Conservation (phyloP, 2,888 invertebrate species). For the Orthosia cruda region DNA sequence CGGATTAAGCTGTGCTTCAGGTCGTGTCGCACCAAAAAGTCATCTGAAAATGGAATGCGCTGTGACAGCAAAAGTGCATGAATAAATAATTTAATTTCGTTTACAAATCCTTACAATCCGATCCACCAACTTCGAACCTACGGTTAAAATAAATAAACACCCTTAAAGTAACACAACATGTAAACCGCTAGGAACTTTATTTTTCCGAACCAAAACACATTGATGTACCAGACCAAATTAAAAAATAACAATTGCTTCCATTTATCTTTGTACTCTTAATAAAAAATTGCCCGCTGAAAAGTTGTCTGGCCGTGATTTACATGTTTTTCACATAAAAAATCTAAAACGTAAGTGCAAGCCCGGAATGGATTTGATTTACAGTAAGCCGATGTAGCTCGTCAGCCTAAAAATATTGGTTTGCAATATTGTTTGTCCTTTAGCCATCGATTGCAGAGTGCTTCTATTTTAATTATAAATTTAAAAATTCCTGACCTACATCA, state of each 20-base stretch:
- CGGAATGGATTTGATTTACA: conserved; percentile 48
- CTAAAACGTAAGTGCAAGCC: conserved; percentile 24
- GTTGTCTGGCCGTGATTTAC: conserved; percentile 10
- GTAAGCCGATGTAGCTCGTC: conserved; percentile 14
- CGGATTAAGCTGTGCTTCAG: not conserved
- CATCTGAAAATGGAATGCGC: not conserved
- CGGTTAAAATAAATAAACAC: conserved; percentile 4
- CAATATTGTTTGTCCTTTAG: conserved; percentile 15
- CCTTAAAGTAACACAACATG: not conserved
- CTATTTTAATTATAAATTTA: not conserved
- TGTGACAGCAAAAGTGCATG: not conserved
- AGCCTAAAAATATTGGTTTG: conserved; percentile 33
- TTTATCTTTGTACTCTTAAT: conserved; percentile 17
- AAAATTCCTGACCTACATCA: not conserved
- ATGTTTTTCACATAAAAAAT: conserved; percentile 28
- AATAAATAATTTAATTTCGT: not conserved
- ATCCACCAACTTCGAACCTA: not conserved
- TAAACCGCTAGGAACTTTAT: conserved; percentile 12
- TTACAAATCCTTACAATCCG: too few species aligned
- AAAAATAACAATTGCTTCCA: conserved; percentile 25
- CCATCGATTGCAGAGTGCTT: not conserved
- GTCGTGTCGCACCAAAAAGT: not conserved
- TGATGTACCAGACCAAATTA: conserved; percentile 1
- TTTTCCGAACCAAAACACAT: conserved; percentile 5
- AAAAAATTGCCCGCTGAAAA: conserved; percentile 24